These are phyloP conservation scores for Acyrthosiphon pisum DNA, from an alignment of 1,140 invertebrate species.

Conservation along the genomic window DNA sequence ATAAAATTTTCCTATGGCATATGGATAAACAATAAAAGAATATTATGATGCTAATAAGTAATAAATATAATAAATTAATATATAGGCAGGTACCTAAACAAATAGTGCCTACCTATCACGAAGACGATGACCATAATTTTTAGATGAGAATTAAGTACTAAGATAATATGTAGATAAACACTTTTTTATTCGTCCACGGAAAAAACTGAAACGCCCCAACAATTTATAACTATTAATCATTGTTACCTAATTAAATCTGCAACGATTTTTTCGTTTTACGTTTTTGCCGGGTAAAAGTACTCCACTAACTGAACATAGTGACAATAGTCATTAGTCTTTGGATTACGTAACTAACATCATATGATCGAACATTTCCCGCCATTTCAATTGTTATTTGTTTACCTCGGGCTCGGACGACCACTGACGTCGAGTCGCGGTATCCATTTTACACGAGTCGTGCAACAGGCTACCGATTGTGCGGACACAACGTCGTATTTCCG, in stretches of 20 bases:
- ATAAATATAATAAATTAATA: too few relatives aligned
- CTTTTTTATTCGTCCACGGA: neutral
- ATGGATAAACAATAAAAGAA: too few relatives aligned
- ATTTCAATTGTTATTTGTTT: constrained; percentile 39
- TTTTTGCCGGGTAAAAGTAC: neutral
- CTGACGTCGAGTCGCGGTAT: neutral
- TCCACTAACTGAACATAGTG: neutral
- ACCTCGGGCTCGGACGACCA: neutral
- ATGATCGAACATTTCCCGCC: neutral
- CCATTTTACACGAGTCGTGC: neutral
- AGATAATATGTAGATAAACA: neutral
- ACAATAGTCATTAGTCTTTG: neutral
- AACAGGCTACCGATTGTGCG: neutral
- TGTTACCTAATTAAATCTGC: neutral
- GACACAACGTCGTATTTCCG: neutral
- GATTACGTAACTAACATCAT: neutral
- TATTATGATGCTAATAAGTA: too few relatives aligned
- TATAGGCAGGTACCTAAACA: too few relatives aligned
- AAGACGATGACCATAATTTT: neutral
- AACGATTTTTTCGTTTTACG: too few relatives aligned
- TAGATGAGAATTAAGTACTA: neutral
- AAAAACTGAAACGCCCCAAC: neutral
- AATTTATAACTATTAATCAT: neutral
- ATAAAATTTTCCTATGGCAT: too few relatives aligned
- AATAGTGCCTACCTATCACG: too few relatives aligned